Conservation (phyloP, 2,888 invertebrate genomes). For the Protodeltote pygarga region DNA sequence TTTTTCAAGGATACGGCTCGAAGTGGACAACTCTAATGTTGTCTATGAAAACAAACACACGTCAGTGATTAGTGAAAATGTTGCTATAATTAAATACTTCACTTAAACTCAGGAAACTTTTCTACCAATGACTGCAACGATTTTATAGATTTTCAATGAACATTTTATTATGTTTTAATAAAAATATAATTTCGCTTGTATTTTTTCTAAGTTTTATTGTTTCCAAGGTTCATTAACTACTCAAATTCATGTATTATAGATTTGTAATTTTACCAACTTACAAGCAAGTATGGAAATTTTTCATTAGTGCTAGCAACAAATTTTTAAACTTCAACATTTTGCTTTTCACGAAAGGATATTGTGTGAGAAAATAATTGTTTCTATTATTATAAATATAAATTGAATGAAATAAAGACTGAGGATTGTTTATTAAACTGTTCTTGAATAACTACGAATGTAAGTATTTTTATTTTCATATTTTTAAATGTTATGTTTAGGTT, state of each 20-base stretch:
- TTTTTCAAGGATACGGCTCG: too few relatives aligned
- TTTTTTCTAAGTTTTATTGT: not conserved
- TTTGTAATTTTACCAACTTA: too few relatives aligned
- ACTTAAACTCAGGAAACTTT: not conserved
- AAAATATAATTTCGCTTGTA: not conserved
- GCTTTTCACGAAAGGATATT: conserved; percentile 42
- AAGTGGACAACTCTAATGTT: conserved; percentile 10
- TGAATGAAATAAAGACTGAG: conserved; percentile 38
- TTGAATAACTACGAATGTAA: conserved; percentile 63
- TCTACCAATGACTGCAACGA: not conserved
- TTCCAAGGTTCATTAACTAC: not conserved
- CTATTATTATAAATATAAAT: conserved; percentile 23
- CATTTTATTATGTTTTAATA: not conserved
- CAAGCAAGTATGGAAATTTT: conserved; percentile 5
- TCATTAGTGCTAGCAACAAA: conserved; percentile 30
- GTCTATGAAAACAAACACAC: conserved; percentile 43
- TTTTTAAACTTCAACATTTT: conserved; percentile 49
- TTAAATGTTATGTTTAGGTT: conserved; percentile 77
- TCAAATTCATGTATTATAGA: not conserved
- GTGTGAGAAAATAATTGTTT: conserved; percentile 40
- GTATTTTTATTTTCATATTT: conserved; percentile 60
- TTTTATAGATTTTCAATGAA: not conserved
- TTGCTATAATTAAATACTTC: conserved; percentile 19
- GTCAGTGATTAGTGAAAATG: conserved; percentile 35
- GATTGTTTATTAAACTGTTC: conserved; percentile 37